Evolutionary conservation across 2,888 invertebrate genomes (phyloP), one percentile per base, ranked within the genome.

Genomic region (Saturnia pavonia): DNA sequence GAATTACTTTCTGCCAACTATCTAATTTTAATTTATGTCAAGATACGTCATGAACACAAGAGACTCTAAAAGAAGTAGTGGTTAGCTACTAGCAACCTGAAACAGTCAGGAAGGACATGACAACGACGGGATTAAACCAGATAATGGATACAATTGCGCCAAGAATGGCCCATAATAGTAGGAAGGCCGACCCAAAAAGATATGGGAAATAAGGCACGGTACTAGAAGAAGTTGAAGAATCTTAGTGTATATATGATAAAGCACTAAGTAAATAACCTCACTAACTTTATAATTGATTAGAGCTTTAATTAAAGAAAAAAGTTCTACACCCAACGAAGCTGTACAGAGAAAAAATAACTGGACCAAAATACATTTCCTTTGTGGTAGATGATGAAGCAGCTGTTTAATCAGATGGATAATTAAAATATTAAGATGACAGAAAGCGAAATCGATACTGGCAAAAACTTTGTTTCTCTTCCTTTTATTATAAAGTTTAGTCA

Each of bases 381-480:
- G 45, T 45, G 45, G 14, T 45, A 34, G 45, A 11, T 45, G 1
- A 45, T 14, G 45, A 45, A 63, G 34, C 16, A 19, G 27, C 63
- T 34, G 34, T 34, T 63, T 63, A 34, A 63, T n/a, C 65, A 40
- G n/a, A 19, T 16, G 34, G 65, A 65, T 65, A 65, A 65, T 40
- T 65, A 65, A 65, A 65, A 40, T 11, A 65, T 40, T 65, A 40
- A 19, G 19, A n/a, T 65, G 65, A 27, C 63, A 54, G 54, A 54
- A 54, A 65, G 65, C 9, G 12, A n/a, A 65, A 22, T 40, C 65
- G 40, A 40, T 19, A 65, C n/a, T 65, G 7, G 40, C 40, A 63
- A 63, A 63, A 51, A 51, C n/a, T 22, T 54, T 3, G 19, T n/a
- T 40, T 40, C 19, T 40, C 27, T 40, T 34, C 2, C 27, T 60